Conservation (phyloP, 2,113 vertebrate species). For the Pluvianellus socialis region DNA sequence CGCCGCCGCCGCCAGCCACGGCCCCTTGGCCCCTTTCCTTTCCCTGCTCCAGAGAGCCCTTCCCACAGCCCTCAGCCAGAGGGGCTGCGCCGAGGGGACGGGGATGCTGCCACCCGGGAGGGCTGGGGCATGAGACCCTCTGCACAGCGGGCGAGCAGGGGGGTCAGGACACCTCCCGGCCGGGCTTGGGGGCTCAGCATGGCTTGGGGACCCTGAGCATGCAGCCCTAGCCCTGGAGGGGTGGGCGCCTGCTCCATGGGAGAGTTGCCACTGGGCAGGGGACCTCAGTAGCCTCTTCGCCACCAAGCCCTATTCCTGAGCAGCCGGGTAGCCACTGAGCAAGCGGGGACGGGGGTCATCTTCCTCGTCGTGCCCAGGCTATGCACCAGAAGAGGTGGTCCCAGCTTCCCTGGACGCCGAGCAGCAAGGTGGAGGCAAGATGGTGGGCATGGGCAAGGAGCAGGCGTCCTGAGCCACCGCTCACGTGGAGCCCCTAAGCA, state of each 20-base stretch:
- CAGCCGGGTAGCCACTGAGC: neutral
- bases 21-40: slow-evolving; percentile 64
- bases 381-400: neutral
- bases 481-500: neutral
- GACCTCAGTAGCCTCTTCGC: neutral
- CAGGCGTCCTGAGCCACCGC: neutral
- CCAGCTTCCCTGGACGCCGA: neutral
- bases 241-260: neutral
- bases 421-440: neutral
- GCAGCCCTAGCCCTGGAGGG: neutral
- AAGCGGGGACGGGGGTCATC: fast-evolving
- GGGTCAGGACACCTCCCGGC: neutral
- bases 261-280: neutral
- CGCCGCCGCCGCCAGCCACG: neutral
- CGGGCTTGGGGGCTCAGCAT: neutral
- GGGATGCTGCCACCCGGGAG: fast-evolving
- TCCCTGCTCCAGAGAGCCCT: slow-evolving; percentile 53
- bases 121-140: neutral
- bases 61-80: neutral
- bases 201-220: neutral
- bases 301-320: neutral
- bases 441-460: neutral
- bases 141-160: neutral
- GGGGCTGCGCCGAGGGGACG: neutral
- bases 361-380: neutral